Evolutionary conservation across 2,113 vertebrate genomes (phyloP), one percentile per base, ranked within the genome.

Genomic region (Bufo gargarizans): DNA sequence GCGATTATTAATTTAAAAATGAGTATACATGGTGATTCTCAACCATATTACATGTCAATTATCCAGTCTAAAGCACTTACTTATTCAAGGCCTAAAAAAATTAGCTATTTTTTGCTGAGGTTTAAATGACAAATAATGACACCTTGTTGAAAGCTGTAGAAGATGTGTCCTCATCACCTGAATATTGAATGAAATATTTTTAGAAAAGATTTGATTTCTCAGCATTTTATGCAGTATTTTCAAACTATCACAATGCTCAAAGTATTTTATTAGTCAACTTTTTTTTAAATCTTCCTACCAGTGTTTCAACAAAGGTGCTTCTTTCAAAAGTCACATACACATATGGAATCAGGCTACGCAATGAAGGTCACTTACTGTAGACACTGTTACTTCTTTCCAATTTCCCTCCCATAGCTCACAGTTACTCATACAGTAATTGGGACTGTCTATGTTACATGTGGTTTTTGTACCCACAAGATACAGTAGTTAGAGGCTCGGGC

Each of bases 111-210:
- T 19, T 33, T 63, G 45, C 45, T 47, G 43, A 49, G 56, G 43
- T 81, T 81, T 81, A 33, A 56, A 58, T 56, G 16, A 81, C 50
- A 81, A 81, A 81, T 19, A 47, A 4, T 82, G 80, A 82, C 61
- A 61, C 49, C 4, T 82, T 45, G 45, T n/a, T 61, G n/a, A 49
- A 56, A 69, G 81, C 8, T 83, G 12, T 61, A 9, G 56, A 20
- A 82, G 67, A 82, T 63, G 33, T 50, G 16, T 53, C 45, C 81
- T 14, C 7, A 45, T 69, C 61, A 83, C 10, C 20, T 69, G 47
- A 82, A 19, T 45, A 59, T 50, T 33, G 19, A 82, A 69, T 50
- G 16, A 83, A 83, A 69, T 67, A 69, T 50, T 53, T 83, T 11
- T 19, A 53, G 16, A 76, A 8, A 49, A 7, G 72, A 20, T 17